Conservation (phyloP, 2,113 vertebrate genomes). For the Eidolon helvum region DNA sequence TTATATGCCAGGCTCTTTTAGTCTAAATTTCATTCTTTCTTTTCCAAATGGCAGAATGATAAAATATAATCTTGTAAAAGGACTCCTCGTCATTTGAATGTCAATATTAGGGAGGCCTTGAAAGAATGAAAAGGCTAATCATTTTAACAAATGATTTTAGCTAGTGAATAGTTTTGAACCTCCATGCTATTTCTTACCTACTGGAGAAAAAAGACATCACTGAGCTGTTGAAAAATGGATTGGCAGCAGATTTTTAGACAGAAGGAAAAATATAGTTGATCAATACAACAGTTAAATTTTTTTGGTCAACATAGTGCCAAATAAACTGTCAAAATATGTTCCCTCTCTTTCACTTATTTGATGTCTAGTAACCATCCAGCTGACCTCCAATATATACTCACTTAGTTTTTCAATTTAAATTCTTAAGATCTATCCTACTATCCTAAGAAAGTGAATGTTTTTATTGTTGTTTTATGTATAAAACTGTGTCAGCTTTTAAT, state of each 20-base stretch:
- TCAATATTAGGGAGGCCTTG: neutral
- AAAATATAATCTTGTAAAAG: neutral
- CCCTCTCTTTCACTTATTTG: neutral
- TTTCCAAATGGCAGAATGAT: neutral
- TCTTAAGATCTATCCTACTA: neutral
- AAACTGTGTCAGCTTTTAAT: neutral
- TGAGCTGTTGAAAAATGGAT: neutral
- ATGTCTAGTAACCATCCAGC: neutral
- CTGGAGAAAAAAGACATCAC: neutral
- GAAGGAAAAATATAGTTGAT: neutral
- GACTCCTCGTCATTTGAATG: neutral
- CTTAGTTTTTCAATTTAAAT: neutral
- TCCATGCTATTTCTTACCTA: neutral
- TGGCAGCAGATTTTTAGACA: neutral
- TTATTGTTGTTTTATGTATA: neutral
- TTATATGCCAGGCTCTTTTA: neutral
- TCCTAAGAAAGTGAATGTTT: neutral
- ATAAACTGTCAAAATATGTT: neutral
- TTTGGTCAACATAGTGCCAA: neutral
- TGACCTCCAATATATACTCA: neutral
- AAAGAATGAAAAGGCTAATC: neutral
- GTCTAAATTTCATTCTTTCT: neutral
- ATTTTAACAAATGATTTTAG: neutral
- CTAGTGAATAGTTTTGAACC: neutral
- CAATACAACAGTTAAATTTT: neutral